Evolutionary conservation across 2,888 invertebrate genomes (phyloP).

Genomic region (Dysmachus trigonus): DNA sequence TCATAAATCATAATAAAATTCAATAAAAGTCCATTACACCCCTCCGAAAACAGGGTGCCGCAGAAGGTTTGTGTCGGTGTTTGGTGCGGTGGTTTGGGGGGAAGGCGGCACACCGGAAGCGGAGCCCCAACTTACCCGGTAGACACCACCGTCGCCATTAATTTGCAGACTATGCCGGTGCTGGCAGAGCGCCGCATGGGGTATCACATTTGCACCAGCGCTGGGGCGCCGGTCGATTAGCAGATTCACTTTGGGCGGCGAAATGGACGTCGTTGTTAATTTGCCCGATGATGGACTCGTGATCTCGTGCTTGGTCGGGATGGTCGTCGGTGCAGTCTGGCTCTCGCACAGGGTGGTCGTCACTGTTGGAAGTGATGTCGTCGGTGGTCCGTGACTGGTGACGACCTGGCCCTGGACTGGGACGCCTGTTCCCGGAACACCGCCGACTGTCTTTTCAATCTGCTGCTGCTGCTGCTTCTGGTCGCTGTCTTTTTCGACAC

Average conservation of each 20-base stretch:
- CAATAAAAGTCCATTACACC: constrained; percentile 39
- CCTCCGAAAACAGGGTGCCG: neutral
- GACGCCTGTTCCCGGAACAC: neutral
- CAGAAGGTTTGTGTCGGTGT: neutral
- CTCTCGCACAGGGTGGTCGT: constrained; percentile 50
- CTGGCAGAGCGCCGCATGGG: constrained; percentile 52
- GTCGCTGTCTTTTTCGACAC: constrained; percentile 45
- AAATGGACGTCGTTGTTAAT: constrained; percentile 47
- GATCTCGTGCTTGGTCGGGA: constrained; percentile 15
- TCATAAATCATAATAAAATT: constrained; percentile 42
- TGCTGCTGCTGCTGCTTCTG: constrained; percentile 50
- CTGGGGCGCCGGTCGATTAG: constrained; percentile 52
- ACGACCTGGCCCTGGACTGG: neutral
- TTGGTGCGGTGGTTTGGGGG: neutral
- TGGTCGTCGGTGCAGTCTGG: constrained; percentile 18
- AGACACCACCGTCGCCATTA: constrained; percentile 51
- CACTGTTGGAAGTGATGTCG: constrained; percentile 47
- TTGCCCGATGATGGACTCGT: constrained; percentile 48
- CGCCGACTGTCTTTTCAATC: constrained; percentile 10
- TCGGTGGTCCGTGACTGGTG: neutral
- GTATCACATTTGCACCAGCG: constrained; percentile 52
- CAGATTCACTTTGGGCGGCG: constrained; percentile 48
- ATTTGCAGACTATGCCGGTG: constrained; percentile 53
- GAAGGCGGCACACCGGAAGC: neutral
- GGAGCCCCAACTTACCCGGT: constrained; percentile 43